phyloP scores from a whole-genome alignment of 2,888 invertebrate species.

The Resseliella maxima region DNA sequence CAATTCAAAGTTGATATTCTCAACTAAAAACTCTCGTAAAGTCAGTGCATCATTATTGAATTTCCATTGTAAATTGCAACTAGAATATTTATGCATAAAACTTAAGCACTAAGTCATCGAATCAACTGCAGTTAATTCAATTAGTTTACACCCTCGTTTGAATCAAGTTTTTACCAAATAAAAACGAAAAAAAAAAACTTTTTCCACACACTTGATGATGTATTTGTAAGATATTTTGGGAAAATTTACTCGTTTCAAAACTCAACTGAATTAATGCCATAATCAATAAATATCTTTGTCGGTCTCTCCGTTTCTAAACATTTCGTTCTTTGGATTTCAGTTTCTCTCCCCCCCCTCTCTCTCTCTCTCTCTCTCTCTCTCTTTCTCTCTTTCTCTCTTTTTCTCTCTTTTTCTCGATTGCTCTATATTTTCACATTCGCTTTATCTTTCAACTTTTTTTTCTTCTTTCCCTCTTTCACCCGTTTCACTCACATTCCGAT shows the following conservation, averaged over 20 bases:
- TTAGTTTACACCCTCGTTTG: not conserved
- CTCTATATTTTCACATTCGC: no score
- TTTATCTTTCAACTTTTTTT: no score
- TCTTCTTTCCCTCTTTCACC: not conserved
- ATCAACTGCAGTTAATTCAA: not conserved
- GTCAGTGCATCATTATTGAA: not conserved
- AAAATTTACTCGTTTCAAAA: not conserved
- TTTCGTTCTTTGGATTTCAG: no score
- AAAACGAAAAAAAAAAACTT: no score
- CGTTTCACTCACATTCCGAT: not conserved
- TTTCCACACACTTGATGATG: no score
- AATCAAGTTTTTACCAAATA: no score
- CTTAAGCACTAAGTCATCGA: conserved; percentile 45
- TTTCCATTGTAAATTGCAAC: not conserved
- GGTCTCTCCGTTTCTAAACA: no score
- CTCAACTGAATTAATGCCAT: not conserved
- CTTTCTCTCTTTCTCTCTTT: no score
- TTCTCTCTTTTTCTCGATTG: no score
- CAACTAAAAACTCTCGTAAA: not conserved
- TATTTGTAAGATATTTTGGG: not conserved
- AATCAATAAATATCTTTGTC: conserved; percentile 25
- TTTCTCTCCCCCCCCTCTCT: no score
- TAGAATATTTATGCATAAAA: not conserved
- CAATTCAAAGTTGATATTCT: not conserved
- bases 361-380: no score